These are phyloP conservation scores for Mimachlamys varia DNA, from an alignment of 2,888 invertebrate species.

Conservation along the genomic window DNA sequence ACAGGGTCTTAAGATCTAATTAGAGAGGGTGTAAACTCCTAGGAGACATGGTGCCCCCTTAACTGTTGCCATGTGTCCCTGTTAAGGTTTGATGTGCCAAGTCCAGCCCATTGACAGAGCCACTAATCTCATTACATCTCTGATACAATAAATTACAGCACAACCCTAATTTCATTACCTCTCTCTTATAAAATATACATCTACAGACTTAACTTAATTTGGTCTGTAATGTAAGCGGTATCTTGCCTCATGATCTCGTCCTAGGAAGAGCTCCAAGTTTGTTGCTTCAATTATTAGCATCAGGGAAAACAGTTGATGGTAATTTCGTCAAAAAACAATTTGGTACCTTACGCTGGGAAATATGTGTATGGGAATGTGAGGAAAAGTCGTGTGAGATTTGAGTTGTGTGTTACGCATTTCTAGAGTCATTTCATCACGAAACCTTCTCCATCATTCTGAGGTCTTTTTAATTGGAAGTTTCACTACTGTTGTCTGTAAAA, in stretches of 20 bases:
- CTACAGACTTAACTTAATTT: background rate
- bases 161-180: background rate
- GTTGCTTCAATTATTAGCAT: background rate
- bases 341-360: background rate
- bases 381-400: no score
- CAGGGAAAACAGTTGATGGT: background rate
- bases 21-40: background rate
- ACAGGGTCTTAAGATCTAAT: background rate
- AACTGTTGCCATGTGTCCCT: constrained; percentile 2
- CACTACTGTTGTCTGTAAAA: background rate
- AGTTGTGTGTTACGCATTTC: no score
- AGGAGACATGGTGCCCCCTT: background rate
- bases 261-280: background rate
- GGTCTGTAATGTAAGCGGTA: background rate
- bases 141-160: background rate
- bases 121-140: background rate
- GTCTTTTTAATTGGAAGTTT: background rate
- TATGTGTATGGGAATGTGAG: background rate
- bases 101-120: background rate
- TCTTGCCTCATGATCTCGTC: background rate
- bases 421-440: no score
- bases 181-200: background rate
- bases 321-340: background rate
- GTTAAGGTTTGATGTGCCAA: background rate
- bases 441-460: no score